Conservation (phyloP, 2,888 invertebrate genomes). For the Drosophila conformis region DNA sequence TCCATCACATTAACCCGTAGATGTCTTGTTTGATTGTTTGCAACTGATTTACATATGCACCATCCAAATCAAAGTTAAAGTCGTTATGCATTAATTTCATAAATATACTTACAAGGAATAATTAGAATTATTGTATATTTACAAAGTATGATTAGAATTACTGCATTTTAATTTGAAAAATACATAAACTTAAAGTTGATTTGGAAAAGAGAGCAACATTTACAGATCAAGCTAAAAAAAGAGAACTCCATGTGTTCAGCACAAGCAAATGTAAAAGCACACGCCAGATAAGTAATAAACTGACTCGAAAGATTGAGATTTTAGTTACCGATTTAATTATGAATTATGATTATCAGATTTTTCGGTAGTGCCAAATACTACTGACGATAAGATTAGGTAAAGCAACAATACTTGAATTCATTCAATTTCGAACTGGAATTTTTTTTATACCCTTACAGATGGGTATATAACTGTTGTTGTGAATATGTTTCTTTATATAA, state of each 20-base stretch:
- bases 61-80: constrained; percentile 19
- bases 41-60: constrained; percentile 38
- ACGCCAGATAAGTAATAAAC: constrained; percentile 31
- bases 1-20: constrained; percentile 15
- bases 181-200: neutral
- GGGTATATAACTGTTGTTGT: neutral
- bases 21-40: constrained; percentile 12
- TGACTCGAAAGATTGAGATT: constrained; percentile 47
- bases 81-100: constrained; percentile 24
- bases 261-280: constrained; percentile 3
- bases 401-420: neutral
- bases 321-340: constrained; percentile 35
- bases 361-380: constrained; percentile 42
- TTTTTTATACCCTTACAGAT: neutral
- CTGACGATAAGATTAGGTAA: constrained; percentile 59
- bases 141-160: neutral
- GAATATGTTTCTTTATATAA: neutral
- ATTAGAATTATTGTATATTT: neutral
- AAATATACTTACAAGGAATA: neutral
- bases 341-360: constrained; percentile 45
- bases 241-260: constrained; percentile 7
- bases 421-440: neutral
- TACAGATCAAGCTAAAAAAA: neutral
- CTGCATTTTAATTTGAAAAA: neutral
- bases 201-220: neutral